Percentiles rank a stretch among this genome's conserved stretches.
phyloP scores from a whole-genome alignment of 2,113 vertebrate genomes.

The Heliornis fulica region DNA sequence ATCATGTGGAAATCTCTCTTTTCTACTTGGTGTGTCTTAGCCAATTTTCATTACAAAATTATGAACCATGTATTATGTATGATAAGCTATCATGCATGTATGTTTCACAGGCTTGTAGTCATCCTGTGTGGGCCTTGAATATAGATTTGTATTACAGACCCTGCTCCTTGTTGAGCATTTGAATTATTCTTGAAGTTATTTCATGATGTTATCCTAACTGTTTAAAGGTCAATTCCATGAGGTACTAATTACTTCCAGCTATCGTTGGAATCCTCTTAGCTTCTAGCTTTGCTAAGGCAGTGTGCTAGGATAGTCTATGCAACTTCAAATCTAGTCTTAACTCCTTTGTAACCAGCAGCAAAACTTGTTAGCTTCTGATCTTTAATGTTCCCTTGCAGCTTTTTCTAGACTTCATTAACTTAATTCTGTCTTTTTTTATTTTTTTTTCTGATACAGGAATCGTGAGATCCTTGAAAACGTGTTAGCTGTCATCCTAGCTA shows the following conservation, averaged over 20 bases:
- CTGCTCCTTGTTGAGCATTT: background rate
- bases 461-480: slow-evolving; percentile 95
- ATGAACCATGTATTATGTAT: background rate
- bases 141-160: background rate
- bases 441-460: slow-evolving; percentile 77
- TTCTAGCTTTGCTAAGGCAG: background rate
- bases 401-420: background rate
- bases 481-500: slow-evolving; percentile 89
- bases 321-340: background rate
- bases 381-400: background rate
- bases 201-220: background rate
- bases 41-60: background rate
- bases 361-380: background rate
- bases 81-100: background rate
- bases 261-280: background rate
- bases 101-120: background rate
- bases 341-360: background rate
- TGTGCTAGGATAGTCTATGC: background rate
- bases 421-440: background rate
- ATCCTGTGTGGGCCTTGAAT: background rate
- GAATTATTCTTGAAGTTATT: background rate
- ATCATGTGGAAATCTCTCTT: background rate
- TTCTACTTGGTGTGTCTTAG: background rate
- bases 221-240: background rate
- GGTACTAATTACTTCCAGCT: background rate